Evolutionary conservation across 2,797 vertebrate genomes (phyloP).

Genomic region (Thripadectes ignobilis): DNA sequence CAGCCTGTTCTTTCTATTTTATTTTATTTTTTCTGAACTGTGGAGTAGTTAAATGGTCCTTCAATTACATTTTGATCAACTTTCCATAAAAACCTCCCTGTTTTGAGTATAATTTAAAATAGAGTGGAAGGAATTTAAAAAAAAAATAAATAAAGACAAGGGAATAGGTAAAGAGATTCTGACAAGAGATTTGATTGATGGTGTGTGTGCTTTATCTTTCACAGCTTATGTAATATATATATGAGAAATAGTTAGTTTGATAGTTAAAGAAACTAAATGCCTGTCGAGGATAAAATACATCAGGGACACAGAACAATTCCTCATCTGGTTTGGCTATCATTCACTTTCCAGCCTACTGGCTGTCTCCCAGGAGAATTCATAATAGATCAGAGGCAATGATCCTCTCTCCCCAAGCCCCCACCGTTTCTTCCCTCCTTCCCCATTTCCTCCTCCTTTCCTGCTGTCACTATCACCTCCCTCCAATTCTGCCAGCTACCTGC

Average conservation of each 20-base stretch:
- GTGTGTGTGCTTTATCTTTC: slow-evolving; percentile 53
- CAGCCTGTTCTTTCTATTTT: neutral
- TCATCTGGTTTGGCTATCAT: slow-evolving; percentile 54
- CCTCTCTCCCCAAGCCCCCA: neutral
- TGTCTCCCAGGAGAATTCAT: slow-evolving; percentile 31
- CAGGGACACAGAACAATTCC: slow-evolving; percentile 44
- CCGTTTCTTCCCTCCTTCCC: neutral
- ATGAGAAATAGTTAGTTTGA: slow-evolving; percentile 64
- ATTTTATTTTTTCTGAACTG: neutral
- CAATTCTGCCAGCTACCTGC: neutral
- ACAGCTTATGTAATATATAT: slow-evolving; percentile 53
- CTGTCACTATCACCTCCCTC: neutral
- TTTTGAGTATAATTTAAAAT: neutral
- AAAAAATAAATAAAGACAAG: neutral
- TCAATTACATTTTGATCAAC: neutral
- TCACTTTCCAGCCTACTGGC: slow-evolving; percentile 52
- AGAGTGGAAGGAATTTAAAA: neutral
- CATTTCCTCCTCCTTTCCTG: neutral
- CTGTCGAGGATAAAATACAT: slow-evolving; percentile 58
- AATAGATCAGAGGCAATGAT: slow-evolving; percentile 12
- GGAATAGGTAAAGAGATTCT: slow-evolving; percentile 28
- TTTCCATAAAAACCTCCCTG: neutral
- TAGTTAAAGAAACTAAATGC: slow-evolving; percentile 64
- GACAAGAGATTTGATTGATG: slow-evolving; percentile 46
- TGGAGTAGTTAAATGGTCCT: neutral